Evolutionary conservation across 2,888 invertebrate genomes (phyloP).

Genomic region (Endomychus coccineus): DNA sequence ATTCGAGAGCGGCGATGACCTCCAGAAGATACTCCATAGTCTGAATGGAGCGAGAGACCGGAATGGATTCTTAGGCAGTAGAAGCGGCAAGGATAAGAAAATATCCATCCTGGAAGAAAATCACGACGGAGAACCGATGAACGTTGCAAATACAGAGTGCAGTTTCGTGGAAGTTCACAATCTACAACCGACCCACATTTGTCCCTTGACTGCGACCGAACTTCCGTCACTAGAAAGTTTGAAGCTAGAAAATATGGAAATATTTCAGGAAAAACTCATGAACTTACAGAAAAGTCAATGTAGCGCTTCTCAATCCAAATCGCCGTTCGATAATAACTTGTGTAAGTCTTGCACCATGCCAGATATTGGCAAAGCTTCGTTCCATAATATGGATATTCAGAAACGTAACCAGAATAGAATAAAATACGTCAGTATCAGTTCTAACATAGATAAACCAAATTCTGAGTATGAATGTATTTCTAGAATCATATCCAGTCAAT

Average conservation of each 20-base stretch:
- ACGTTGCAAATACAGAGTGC: slow-evolving; percentile 8
- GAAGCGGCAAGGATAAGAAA: slow-evolving; percentile 11
- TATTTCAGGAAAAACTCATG: background rate
- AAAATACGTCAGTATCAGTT: no score
- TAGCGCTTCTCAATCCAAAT: background rate
- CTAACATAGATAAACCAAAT: no score
- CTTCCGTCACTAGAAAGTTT: slow-evolving; percentile 8
- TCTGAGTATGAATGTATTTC: slow-evolving; percentile 1
- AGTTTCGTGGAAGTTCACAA: slow-evolving; percentile 27
- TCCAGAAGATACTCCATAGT: slow-evolving; percentile 1
- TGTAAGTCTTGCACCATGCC: slow-evolving; percentile 14
- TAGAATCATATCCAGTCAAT: slow-evolving; percentile 3
- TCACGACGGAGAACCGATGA: slow-evolving; percentile 4
- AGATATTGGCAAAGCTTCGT: slow-evolving; percentile 8
- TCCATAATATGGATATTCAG: no score
- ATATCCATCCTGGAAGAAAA: slow-evolving; percentile 12
- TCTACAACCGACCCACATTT: slow-evolving; percentile 31
- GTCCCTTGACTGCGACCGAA: slow-evolving; percentile 22
- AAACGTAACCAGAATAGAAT: no score
- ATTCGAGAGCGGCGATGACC: slow-evolving; percentile 5
- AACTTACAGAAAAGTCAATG: background rate
- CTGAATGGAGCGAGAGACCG: slow-evolving; percentile 5
- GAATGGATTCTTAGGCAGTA: no score
- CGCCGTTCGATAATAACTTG: slow-evolving; percentile 1
- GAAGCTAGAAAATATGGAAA: background rate